phyloP scores from a whole-genome alignment of 2,888 invertebrate genomes.

The Brachypalpus laphriformis region DNA sequence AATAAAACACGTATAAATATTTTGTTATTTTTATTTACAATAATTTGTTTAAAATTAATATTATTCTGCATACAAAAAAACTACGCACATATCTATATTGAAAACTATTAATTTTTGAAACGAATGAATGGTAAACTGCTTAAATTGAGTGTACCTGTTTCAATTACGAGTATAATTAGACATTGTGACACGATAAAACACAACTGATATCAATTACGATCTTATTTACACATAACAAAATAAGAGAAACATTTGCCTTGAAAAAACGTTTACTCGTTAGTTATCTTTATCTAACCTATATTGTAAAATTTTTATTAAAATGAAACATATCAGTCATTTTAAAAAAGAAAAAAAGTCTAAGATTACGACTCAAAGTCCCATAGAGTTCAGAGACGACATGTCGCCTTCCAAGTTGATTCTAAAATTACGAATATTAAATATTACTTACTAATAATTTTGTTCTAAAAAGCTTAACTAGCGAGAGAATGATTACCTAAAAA shows the following conservation, averaged over 20 bases:
- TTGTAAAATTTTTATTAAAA: not conserved
- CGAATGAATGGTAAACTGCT: not conserved
- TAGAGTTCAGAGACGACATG: not conserved
- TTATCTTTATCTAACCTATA: not conserved
- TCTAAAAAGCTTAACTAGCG: constrained; percentile 7
- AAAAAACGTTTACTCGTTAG: not conserved
- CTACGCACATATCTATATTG: not conserved
- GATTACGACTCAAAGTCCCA: constrained; percentile 3
- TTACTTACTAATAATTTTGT: constrained; percentile 22
- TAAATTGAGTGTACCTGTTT: too few species aligned
- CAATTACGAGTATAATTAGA: not conserved
- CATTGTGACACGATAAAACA: not conserved
- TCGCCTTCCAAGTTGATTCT: not conserved
- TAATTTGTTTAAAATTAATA: constrained; percentile 16
- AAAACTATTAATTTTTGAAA: not conserved
- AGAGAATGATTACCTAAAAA: constrained; percentile 21
- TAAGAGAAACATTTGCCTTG: not conserved
- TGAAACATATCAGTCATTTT: not conserved
- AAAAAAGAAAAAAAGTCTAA: not conserved
- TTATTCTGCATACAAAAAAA: not conserved
- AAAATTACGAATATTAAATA: constrained; percentile 13
- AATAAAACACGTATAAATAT: not conserved
- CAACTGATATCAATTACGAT: not conserved
- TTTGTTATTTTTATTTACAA: constrained; percentile 52
- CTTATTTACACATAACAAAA: constrained; percentile 27